Evolutionary conservation across 2,113 vertebrate genomes (phyloP).

Genomic region (Macrotis lagotis): DNA sequence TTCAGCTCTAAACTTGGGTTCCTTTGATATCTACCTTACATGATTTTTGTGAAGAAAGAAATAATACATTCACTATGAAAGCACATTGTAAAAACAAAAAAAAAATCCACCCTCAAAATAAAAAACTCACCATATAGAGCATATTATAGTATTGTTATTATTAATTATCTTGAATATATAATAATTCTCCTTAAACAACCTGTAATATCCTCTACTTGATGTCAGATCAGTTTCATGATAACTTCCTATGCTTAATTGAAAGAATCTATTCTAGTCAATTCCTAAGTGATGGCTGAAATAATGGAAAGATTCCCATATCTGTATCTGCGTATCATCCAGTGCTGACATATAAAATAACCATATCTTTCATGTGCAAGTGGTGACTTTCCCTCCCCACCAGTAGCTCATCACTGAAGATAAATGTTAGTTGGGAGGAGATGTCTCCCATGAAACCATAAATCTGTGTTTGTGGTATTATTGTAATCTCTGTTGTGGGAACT

Average conservation of each 20-base stretch:
- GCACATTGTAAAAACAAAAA: neutral
- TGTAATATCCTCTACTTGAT: neutral
- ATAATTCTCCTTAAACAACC: neutral
- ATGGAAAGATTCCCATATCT: neutral
- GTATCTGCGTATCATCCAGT: neutral
- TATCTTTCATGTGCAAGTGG: neutral
- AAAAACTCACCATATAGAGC: neutral
- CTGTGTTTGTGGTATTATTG: constrained; percentile 39
- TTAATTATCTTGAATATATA: neutral
- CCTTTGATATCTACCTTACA: neutral
- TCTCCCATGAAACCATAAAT: constrained; percentile 56
- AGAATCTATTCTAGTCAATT: neutral
- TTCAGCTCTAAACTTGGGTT: neutral
- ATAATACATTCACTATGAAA: neutral
- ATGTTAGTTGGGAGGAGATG: constrained; percentile 49
- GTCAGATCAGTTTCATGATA: fast-evolving
- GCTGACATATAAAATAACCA: neutral
- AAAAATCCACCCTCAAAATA: too few relatives aligned
- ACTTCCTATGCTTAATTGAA: neutral
- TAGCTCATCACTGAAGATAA: constrained; percentile 64
- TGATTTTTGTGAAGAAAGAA: neutral
- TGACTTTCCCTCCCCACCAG: constrained; percentile 27
- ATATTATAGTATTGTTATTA: neutral
- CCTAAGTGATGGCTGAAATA: neutral
- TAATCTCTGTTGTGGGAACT: constrained; percentile 38